Conservation (phyloP, 2,888 invertebrate genomes). For the Sisyra nigra region DNA sequence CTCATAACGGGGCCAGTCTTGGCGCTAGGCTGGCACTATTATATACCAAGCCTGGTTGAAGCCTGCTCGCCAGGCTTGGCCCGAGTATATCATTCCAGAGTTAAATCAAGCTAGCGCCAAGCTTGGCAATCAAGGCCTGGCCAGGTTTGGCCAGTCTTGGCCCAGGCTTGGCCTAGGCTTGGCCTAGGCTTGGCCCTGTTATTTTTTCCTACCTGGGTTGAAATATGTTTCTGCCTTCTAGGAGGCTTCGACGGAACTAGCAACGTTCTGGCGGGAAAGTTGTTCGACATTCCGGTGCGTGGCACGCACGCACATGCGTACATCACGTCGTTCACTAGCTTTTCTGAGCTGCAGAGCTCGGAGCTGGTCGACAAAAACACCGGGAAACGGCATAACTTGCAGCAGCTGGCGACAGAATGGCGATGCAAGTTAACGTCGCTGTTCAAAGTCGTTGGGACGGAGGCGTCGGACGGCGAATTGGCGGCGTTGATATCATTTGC, state of each 20-base stretch:
- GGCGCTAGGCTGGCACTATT: too few species aligned
- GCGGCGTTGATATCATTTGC: constrained; percentile 90
- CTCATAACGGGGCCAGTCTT: too few species aligned
- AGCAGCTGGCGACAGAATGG: constrained; percentile 51
- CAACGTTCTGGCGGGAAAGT: constrained; percentile 93
- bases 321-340: constrained; percentile 75
- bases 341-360: constrained; percentile 40
- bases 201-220: too few species aligned
- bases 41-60: too few species aligned
- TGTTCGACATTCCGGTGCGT: constrained; percentile 90
- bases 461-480: constrained; percentile 88
- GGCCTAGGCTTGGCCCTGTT: too few species aligned
- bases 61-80: too few species aligned
- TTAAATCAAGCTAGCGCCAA: too few species aligned
- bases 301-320: constrained; percentile 98
- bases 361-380: constrained; percentile 29
- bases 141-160: too few species aligned
- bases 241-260: constrained; percentile 98
- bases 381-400: constrained; percentile 39
- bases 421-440: constrained; percentile 51
- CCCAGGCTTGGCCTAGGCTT: too few species aligned
- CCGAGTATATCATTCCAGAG: too few species aligned
- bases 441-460: constrained; percentile 61
- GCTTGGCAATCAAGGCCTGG: too few species aligned
- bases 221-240: constrained; percentile 29